Evolutionary conservation across 2,888 invertebrate genomes (phyloP).

Genomic region (Helleia helle): DNA sequence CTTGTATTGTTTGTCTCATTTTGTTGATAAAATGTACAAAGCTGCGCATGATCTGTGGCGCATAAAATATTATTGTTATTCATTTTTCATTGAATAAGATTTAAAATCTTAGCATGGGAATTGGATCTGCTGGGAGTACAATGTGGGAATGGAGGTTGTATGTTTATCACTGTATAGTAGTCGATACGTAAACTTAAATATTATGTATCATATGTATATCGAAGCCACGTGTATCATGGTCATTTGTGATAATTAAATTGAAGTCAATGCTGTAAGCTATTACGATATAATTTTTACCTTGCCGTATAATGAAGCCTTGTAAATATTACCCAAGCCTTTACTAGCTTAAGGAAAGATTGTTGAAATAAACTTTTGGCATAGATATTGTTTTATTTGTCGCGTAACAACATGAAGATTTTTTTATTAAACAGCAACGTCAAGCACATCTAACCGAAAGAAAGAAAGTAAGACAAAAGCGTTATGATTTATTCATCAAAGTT

Average conservation of each 20-base stretch:
- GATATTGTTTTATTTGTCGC: slow-evolving; percentile 49
- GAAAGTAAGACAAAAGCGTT: too few species aligned
- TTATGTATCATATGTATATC: slow-evolving; percentile 25
- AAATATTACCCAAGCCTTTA: slow-evolving; percentile 71
- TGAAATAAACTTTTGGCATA: slow-evolving; percentile 62
- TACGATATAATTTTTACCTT: slow-evolving; percentile 67
- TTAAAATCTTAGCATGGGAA: too few species aligned
- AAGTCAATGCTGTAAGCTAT: slow-evolving; percentile 48
- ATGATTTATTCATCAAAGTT: too few species aligned
- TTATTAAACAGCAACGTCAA: too few species aligned
- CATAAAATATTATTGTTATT: too few species aligned
- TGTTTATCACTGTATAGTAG: slow-evolving; percentile 13
- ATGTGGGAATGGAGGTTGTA: slow-evolving; percentile 13
- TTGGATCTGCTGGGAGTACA: too few species aligned
- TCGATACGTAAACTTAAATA: slow-evolving; percentile 8
- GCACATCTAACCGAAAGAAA: too few species aligned
- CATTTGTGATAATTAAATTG: slow-evolving; percentile 46
- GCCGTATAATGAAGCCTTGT: slow-evolving; percentile 70
- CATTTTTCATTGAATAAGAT: too few species aligned
- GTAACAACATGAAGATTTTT: too few species aligned
- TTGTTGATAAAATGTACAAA: too few species aligned
- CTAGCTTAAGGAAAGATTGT: slow-evolving; percentile 65
- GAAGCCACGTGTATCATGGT: slow-evolving; percentile 49
- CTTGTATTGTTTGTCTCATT: too few species aligned
- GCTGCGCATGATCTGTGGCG: too few species aligned